Evolutionary conservation across 2,113 vertebrate species (phyloP).

Genomic region (Notothenia coriiceps): DNA sequence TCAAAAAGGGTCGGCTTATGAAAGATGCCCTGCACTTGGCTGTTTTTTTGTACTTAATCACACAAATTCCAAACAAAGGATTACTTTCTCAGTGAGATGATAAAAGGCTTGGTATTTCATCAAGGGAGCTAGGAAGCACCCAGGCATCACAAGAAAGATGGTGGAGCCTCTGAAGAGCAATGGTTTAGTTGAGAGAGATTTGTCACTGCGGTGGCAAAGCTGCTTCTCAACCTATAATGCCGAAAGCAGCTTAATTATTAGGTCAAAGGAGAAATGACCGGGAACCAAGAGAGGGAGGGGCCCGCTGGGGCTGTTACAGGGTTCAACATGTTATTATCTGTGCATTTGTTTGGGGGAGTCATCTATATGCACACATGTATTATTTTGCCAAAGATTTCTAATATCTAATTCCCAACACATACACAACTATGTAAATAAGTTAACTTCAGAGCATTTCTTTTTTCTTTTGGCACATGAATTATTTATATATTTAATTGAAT

Average conservation of each 20-base stretch:
- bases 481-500: not conserved
- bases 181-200: constrained; percentile 55
- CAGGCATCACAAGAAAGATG: constrained; percentile 3
- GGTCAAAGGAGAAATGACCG: constrained; percentile 69
- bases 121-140: constrained; percentile 9
- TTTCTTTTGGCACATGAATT: not conserved
- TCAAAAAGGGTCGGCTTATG: constrained; percentile 15
- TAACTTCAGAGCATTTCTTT: not conserved
- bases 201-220: constrained; percentile 56
- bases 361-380: not conserved
- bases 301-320: constrained; percentile 22
- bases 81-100: constrained; percentile 29
- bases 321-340: constrained; percentile 44
- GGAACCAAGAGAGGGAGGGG: not conserved
- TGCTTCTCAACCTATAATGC: constrained; percentile 62
- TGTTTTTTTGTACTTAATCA: not conserved
- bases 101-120: constrained; percentile 26
- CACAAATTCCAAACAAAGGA: constrained; percentile 4
- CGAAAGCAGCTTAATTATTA: constrained; percentile 75
- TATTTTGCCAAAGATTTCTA: constrained; percentile 1
- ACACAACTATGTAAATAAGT: not conserved
- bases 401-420: constrained; percentile 15
- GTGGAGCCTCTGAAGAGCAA: constrained; percentile 7
- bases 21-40: not conserved
- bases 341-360: constrained; percentile 37